Base-by-base conservation (phyloP, 2,888 invertebrate species). In the Abscondita cerata region DNA sequence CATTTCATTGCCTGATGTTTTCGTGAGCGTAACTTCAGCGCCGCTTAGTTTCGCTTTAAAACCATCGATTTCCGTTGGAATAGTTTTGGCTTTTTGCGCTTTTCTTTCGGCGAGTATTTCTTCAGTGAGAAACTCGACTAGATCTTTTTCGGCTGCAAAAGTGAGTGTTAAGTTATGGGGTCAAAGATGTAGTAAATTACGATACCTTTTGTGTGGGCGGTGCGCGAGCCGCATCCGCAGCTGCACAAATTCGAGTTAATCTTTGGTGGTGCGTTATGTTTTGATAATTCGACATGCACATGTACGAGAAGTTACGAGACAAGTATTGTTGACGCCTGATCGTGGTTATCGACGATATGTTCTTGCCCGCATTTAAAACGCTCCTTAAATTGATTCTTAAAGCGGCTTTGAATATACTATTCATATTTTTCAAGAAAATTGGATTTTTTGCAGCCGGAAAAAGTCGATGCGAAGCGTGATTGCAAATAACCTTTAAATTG, bases 31-130 rank as follows among this genome's bases (percentile, higher is more conserved):
- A 2, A 98, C 91, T 77, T 96, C 93, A 20, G 96, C 90, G 1
- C 93, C 94, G 59, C 92, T 86, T 0, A 90, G 83, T 55, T 87
- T 86, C 0, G 96, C 88, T 57, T 87, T 83, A 77, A 97, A 98
- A 1, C 93, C 95, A 16, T 92, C 90, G 16, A 98, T 76, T 65
- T 89, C 88, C 0, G 87, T 84, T 0, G 95, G 91, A 68, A 93
- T 83, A 0, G 86, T 84, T 78, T 91, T 89, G 12, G 87, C 78
- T 76, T 92, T 92, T 74, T 90, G 91, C 1, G 91, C 87, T 76
- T 94, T 93, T 70, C 92, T 90, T 78, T 98, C 98, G 0, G 94
- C 92, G 19, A 92, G 85, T 66, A 98, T 97, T 83, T 98, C 98
- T 75, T 98, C 95, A 1, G 92, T 90, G 19, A 98, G 82, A 77